Conservation (phyloP, 2,113 vertebrate genomes). For the Gallinago paraguaiae region DNA sequence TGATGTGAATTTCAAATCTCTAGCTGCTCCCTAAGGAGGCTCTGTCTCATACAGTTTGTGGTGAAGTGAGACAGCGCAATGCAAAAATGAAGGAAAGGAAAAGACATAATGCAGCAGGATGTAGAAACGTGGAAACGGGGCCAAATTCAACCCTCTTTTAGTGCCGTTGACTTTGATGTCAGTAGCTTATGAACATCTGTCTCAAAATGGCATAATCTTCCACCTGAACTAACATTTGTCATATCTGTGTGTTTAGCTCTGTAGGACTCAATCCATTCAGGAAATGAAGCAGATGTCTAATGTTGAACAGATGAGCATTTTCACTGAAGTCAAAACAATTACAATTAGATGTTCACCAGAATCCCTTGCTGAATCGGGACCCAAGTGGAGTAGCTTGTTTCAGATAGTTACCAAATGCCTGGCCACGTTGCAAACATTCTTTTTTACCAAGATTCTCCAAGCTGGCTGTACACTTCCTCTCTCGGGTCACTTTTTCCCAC, state of each 20-base stretch:
- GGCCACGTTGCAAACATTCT: neutral
- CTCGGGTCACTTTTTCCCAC: neutral
- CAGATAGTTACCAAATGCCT: neutral
- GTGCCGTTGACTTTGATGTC: neutral
- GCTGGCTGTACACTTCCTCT: neutral
- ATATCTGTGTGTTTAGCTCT: neutral
- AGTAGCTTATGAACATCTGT: neutral
- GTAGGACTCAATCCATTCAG: neutral
- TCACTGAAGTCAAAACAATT: slow-evolving; percentile 17
- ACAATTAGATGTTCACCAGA: neutral
- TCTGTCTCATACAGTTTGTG: slow-evolving; percentile 46
- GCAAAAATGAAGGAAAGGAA: slow-evolving; percentile 16
- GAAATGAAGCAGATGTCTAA: slow-evolving; percentile 15
- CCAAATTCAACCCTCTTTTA: neutral
- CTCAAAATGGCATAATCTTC: neutral
- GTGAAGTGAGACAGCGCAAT: slow-evolving; percentile 43
- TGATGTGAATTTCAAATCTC: slow-evolving; percentile 76
- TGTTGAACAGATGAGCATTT: neutral
- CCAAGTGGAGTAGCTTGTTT: neutral
- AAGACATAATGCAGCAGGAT: neutral
- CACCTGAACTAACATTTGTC: slow-evolving; percentile 15
- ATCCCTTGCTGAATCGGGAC: neutral
- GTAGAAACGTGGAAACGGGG: neutral
- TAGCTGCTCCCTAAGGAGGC: slow-evolving; percentile 41
- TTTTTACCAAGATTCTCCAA: neutral